phyloP scores from a whole-genome alignment of 2,797 vertebrate genomes.

The Heterohyrax brucei region DNA sequence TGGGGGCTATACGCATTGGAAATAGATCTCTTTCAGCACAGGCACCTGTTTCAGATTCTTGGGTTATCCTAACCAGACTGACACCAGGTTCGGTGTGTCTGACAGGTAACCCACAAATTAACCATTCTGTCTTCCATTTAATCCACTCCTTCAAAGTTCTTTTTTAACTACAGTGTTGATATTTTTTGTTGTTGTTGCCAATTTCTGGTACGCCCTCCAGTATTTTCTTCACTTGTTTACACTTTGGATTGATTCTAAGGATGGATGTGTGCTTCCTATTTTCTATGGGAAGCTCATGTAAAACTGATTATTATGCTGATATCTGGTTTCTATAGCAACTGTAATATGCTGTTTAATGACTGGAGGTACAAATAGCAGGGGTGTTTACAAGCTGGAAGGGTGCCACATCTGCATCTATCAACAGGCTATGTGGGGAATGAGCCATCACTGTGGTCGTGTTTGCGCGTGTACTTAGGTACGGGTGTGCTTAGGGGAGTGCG shows the following conservation, averaged over 20 bases:
- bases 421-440: neutral
- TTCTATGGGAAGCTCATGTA: slow-evolving; percentile 15
- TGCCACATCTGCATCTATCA: neutral
- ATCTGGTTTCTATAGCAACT: slow-evolving; percentile 52
- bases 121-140: slow-evolving; percentile 2
- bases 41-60: slow-evolving; percentile 23
- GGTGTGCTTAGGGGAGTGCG: neutral
- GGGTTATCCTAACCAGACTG: neutral
- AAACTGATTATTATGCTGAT: slow-evolving; percentile 23
- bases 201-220: neutral
- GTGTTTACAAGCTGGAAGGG: neutral
- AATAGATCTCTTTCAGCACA: neutral
- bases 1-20: neutral
- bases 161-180: neutral
- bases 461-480: neutral
- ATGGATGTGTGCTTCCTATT: neutral
- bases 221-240: slow-evolving; percentile 19
- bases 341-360: slow-evolving; percentile 9
- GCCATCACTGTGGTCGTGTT: neutral
- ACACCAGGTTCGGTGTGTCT: neutral
- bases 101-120: neutral
- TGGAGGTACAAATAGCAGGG: neutral
- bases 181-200: neutral
- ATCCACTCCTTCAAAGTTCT: neutral
- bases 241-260: neutral